phyloP scores from a whole-genome alignment of 2,113 vertebrate genomes.

The Microcebus jonahi region DNA sequence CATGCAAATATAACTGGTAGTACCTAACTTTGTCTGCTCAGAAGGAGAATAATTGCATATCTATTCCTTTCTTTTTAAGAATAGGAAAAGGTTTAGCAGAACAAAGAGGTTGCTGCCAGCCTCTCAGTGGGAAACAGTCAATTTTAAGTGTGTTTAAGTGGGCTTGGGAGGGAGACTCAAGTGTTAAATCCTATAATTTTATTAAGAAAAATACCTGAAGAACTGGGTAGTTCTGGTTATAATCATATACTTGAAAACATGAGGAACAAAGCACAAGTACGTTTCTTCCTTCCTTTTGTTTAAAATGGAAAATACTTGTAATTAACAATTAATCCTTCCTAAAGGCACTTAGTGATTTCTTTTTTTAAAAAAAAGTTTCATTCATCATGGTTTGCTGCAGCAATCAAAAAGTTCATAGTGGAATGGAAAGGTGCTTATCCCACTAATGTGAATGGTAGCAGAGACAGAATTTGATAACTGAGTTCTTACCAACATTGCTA shows the following conservation, averaged over 20 bases:
- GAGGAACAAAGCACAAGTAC: not conserved
- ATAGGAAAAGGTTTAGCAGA: slow-evolving; percentile 20
- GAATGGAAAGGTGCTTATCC: slow-evolving; percentile 45
- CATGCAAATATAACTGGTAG: not conserved
- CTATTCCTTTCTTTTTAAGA: not conserved
- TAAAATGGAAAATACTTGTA: slow-evolving; percentile 42
- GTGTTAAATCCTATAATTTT: slow-evolving; percentile 43
- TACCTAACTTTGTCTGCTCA: not conserved
- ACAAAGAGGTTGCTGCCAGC: not conserved
- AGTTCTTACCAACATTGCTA: not conserved
- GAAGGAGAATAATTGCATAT: not conserved
- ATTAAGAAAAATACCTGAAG: slow-evolving; percentile 12
- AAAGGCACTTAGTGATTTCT: slow-evolving; percentile 31
- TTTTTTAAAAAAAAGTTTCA: not conserved
- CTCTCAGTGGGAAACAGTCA: slow-evolving; percentile 31
- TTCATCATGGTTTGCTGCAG: not conserved
- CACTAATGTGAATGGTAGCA: not conserved
- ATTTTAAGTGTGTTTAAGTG: not conserved
- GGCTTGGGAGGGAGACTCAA: not conserved
- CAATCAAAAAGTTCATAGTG: slow-evolving; percentile 41
- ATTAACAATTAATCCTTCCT: slow-evolving; percentile 50
- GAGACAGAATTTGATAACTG: slow-evolving; percentile 35
- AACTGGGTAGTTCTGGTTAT: not conserved
- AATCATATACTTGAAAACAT: not conserved
- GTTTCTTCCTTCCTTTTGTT: slow-evolving; percentile 10